These are phyloP conservation scores for Chiloscyllium plagiosum DNA, from an alignment of 2,113 vertebrate genomes.

Conservation along the genomic window DNA sequence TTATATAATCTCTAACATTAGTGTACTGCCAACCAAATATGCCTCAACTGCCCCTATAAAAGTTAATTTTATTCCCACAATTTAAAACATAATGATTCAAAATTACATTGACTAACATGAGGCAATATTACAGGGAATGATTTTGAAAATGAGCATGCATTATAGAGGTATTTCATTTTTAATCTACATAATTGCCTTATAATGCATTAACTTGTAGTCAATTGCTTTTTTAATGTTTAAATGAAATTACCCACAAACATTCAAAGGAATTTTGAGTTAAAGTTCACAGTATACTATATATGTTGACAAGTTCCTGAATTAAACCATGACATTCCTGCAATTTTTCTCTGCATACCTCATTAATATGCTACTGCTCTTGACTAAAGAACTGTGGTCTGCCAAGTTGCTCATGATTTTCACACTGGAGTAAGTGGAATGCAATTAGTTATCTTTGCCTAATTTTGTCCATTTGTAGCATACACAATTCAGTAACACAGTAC, in stretches of 20 bases:
- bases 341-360: slow-evolving; percentile 29
- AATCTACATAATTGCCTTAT: neutral
- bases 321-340: slow-evolving; percentile 1
- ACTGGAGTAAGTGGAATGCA: neutral
- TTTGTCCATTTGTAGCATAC: neutral
- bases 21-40: neutral
- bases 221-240: slow-evolving; percentile 26
- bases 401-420: neutral
- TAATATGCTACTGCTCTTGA: neutral
- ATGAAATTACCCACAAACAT: neutral
- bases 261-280: slow-evolving; percentile 21
- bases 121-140: neutral
- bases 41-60: neutral
- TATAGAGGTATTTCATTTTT: neutral
- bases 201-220: slow-evolving; percentile 26
- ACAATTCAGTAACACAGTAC: neutral
- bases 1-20: neutral
- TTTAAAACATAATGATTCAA: neutral
- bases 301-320: slow-evolving; percentile 5
- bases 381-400: neutral
- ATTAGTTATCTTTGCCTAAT: neutral
- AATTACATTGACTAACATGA: neutral
- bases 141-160: neutral
- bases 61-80: neutral
- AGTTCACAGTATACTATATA: slow-evolving; percentile 16